phyloP scores from a whole-genome alignment of 2,113 vertebrate species.

The Mastomys coucha region DNA sequence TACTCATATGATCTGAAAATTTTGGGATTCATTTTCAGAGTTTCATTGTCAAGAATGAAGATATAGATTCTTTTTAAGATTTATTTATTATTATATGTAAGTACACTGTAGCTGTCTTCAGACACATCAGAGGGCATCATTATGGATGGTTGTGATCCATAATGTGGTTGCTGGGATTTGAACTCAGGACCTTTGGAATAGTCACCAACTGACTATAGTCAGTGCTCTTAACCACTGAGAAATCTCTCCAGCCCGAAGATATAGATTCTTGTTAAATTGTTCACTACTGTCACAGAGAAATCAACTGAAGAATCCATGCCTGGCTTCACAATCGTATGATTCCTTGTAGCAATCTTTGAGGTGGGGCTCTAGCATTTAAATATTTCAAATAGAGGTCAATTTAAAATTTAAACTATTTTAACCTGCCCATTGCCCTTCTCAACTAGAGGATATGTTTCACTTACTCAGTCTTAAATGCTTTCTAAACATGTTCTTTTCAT shows the following conservation, averaged over 20 bases:
- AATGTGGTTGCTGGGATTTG: no score
- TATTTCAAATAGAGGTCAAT: constrained; percentile 52
- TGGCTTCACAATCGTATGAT: constrained; percentile 55
- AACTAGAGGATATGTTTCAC: constrained; percentile 57
- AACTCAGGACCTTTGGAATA: no score
- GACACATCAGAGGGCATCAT: no score
- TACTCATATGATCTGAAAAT: constrained; percentile 51
- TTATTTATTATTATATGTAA: no score
- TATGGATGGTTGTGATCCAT: no score
- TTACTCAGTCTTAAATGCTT: background rate
- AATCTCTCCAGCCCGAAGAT: constrained; percentile 20
- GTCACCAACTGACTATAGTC: no score
- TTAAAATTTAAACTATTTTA: constrained; percentile 64
- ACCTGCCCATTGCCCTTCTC: constrained; percentile 72
- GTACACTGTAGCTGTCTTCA: no score
- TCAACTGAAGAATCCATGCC: constrained; percentile 70
- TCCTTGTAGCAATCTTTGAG: constrained; percentile 70
- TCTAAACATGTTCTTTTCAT: constrained; percentile 55
- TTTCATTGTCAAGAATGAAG: constrained; percentile 67
- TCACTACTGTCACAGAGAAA: constrained; percentile 67
- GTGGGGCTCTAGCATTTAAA: constrained; percentile 71
- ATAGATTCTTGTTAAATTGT: constrained; percentile 53
- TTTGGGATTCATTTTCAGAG: background rate
- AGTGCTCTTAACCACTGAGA: no score
- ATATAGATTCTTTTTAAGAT: constrained; percentile 55